Evolutionary conservation across 1,140 invertebrate species (phyloP).

Genomic region (Chironomus striatipennis): DNA sequence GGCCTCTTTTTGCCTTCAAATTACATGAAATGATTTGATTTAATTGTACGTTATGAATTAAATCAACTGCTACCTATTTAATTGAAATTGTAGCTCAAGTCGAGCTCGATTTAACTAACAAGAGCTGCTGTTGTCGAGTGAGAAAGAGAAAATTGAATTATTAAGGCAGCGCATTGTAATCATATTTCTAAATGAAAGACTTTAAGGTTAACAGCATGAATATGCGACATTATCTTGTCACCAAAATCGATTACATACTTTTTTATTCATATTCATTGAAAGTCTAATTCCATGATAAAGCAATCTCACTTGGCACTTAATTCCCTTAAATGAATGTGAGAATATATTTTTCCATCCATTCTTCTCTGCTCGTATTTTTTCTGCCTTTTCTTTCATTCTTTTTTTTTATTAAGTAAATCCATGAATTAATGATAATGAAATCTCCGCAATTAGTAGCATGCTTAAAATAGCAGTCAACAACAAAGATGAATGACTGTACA

Average conservation of each 20-base stretch:
- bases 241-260: neutral
- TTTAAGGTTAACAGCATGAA: neutral
- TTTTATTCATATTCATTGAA: neutral
- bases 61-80: neutral
- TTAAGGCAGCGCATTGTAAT: too few species aligned
- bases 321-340: neutral
- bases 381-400: neutral
- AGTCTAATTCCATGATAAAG: neutral
- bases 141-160: too few species aligned
- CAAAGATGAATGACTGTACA: constrained; percentile 8
- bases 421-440: constrained; percentile 15
- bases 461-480: constrained; percentile 13
- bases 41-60: constrained; percentile 9
- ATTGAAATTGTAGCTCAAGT: neutral
- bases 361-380: neutral
- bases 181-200: too few species aligned
- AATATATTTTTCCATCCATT: neutral
- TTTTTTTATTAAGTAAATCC: neutral
- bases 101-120: too few species aligned
- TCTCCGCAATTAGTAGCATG: neutral
- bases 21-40: constrained; percentile 3
- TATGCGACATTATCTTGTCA: constrained; percentile 7
- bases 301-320: neutral
- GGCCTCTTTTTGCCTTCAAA: neutral
- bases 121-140: too few species aligned